Evolutionary conservation across 2,797 vertebrate species (phyloP), one percentile per base, ranked within the genome.

Genomic region (Tachyglossus aculeatus): DNA sequence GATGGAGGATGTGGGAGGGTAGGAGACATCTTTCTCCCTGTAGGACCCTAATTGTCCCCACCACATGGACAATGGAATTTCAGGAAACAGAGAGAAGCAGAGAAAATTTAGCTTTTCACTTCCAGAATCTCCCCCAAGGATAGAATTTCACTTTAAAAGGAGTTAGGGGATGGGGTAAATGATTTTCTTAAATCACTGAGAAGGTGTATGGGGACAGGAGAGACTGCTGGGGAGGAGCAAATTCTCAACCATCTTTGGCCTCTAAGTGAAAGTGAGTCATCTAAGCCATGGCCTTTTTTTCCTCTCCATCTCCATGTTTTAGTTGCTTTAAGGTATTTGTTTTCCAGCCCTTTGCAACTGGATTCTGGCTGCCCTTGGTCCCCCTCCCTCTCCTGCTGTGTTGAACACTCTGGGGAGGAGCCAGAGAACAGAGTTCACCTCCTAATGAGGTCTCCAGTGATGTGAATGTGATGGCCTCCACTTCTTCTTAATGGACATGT

Each of bases 371-470:
- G 70, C 74, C 84, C 33, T 36, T 71, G 57, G 72, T 39, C 33
- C 55, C 56, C 58, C 27, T 37, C 64, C 74, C 72, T 59, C 47
- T 19, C 18, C 6, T 21, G 43, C 65, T 10, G 2, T 22, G 18
- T 18, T 7, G 2, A 48, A 32, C 8, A 29, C 13, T 6, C 24
- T 56, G 72, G 69, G 67, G 73, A 22, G 3, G 4, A 77, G 75
- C 43, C 64, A 74, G 68, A 78, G 71, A 72, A 47, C 65, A 77
- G 69, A 80, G 81, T 81, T 84, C 78, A 84, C 78, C 75, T 80
- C 67, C 78, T 83, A 82, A 78, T 81, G 71, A 83, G 82, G 80
- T 84, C 79, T 74, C 82, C 52, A 53, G 82, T 77, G 80, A 81
- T 65, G 68, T 15, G 62, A 75, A 85, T 67, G 71, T 73, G 78